Base-by-base conservation (phyloP, 1,140 invertebrate genomes). In the Phenacoccus solenopsis region DNA sequence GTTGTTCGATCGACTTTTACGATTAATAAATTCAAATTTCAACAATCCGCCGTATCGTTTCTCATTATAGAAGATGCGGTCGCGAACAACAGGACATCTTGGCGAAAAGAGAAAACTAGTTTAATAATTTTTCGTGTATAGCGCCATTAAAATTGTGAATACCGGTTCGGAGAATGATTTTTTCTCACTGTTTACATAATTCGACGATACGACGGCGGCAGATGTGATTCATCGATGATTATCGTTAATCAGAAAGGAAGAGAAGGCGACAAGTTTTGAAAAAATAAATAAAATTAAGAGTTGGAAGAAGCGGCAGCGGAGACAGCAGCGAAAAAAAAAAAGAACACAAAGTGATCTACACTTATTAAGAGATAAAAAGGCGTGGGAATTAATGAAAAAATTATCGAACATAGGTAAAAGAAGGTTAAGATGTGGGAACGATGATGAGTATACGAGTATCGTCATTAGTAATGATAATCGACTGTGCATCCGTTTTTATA, bases 341-440 rank as follows among this genome's bases (percentile, higher is more conserved):
- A 38, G n/a, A 38, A 38, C 13, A n/a, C 20, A 20, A 10, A 10
- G 21, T 20, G 7, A 59, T 20, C 56, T 7, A 10, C 56, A 22
- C 21, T 22, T 5, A 20, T 7, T 7, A 32, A 32, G 13, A 32
- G 13, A 7, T 32, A 32, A 13, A 20, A 20, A 59, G 13, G 56
- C 56, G 56, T 59, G 56, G 56, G 56, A 59, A 59, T 59, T 59
- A 59, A 22, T 59, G 21, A 59, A 59, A 59, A 38, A 59, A 59
- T 59, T 10, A 59, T 20, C 56, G 56, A 20, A 59, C n/a, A 38
- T 59, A 20, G 21, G 13, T 22, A 59, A 59, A 59, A 59, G 20
- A 10, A 20, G 4, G 13, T 59, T 7, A 20, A 59, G 7, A 59
- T 22, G 56, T 59, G 56, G 56, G 56, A 59, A 59, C 56, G 56